Conservation (phyloP, 1,140 invertebrate species). For the Drosophila kanapiae region DNA sequence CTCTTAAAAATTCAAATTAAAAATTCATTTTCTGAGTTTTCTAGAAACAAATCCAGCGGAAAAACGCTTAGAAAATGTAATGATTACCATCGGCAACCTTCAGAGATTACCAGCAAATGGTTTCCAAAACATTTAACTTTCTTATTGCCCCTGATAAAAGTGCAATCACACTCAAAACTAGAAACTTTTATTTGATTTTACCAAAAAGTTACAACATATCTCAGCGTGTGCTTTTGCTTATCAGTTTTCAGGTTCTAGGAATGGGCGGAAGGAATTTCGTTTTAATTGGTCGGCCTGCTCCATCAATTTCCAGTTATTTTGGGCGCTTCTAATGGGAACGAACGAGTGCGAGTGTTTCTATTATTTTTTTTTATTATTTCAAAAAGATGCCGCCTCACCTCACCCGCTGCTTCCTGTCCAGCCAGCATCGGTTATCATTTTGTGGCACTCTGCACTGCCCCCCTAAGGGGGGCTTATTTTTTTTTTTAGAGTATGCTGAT, state of each 20-base stretch:
- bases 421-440: constrained; percentile 53
- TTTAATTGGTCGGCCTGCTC: constrained; percentile 5
- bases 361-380: constrained; percentile 15
- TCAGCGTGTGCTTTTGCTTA: constrained; percentile 16
- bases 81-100: not conserved
- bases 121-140: not conserved
- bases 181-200: constrained; percentile 32
- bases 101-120: not conserved
- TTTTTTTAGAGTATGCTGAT: constrained; percentile 46
- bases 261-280: constrained; percentile 28
- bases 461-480: not conserved
- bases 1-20: not conserved
- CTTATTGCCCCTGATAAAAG: constrained; percentile 4
- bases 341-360: not conserved
- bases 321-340: not conserved
- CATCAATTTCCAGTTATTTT: constrained; percentile 18
- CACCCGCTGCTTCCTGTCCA: constrained; percentile 56
- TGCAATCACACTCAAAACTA: not conserved
- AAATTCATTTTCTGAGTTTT: not conserved
- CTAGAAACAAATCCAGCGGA: not conserved
- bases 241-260: constrained; percentile 26
- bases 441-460: constrained; percentile 33
- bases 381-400: constrained; percentile 39
- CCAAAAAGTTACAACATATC: constrained; percentile 16
- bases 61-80: not conserved